A percentile compares a stretch with the other conserved stretches of the same genome.
Conservation (phyloP, 2,888 invertebrate genomes). For the Hetaerina titia region DNA sequence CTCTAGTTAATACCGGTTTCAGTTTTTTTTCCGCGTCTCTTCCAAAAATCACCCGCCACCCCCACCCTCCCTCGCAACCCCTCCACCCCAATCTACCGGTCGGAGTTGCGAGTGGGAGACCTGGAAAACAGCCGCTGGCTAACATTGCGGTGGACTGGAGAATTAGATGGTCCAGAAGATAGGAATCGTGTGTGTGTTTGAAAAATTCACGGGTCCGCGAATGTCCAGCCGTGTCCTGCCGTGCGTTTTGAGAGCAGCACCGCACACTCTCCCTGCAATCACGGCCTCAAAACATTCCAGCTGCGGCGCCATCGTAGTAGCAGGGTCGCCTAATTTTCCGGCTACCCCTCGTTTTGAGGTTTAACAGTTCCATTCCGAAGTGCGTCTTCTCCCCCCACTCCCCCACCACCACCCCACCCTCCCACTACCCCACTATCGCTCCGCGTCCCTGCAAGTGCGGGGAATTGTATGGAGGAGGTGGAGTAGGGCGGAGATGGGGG, state of each 20-base stretch:
- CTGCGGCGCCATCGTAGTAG: neutral
- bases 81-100: neutral
- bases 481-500: neutral
- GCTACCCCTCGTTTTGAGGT: neutral
- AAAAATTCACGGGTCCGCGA: neutral
- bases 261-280: neutral
- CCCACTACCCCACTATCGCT: neutral
- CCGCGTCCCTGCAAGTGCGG: neutral
- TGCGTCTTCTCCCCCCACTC: neutral
- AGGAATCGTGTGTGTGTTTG: neutral
- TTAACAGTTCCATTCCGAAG: slow-evolving; percentile 14
- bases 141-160: neutral
- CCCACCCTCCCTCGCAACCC: no score
- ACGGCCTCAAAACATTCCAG: neutral
- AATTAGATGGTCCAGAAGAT: neutral
- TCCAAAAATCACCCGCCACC: no score
- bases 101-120: neutral
- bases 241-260: neutral
- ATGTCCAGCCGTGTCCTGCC: neutral
- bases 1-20: neutral
- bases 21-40: neutral
- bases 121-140: neutral
- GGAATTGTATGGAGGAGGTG: neutral
- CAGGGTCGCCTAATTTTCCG: slow-evolving; percentile 3
- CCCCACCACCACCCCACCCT: neutral